Evolutionary conservation across 2,113 vertebrate species (phyloP).

Genomic region (Megaceryle maxima): DNA sequence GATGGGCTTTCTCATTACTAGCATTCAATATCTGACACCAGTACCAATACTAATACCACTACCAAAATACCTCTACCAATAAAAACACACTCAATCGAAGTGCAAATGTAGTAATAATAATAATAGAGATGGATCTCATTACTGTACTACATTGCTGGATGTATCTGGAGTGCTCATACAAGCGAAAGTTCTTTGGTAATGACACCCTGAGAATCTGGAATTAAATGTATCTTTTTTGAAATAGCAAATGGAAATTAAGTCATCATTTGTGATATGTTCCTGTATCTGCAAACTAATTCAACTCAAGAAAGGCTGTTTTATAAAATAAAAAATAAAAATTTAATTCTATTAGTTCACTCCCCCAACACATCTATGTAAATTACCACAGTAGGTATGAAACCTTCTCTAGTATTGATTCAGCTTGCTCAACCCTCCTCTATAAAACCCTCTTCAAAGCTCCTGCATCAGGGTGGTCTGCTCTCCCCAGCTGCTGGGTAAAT

Average conservation of each 20-base stretch:
- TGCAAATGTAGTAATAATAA: not conserved
- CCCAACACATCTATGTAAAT: not conserved
- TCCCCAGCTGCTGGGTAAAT: slow-evolving; percentile 17
- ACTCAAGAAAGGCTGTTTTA: not conserved
- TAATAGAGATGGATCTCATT: not conserved
- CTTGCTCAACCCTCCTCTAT: slow-evolving; percentile 16
- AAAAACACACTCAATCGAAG: not conserved
- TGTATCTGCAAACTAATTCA: not conserved
- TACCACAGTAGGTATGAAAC: not conserved
- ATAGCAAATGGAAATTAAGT: not conserved
- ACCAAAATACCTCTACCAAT: not conserved
- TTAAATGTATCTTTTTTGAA: not conserved
- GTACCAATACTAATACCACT: not conserved
- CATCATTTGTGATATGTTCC: not conserved
- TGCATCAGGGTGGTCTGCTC: slow-evolving; percentile 46
- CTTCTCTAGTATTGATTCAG: slow-evolving; percentile 54
- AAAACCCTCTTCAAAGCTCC: not conserved
- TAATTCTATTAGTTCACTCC: not conserved
- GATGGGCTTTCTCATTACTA: not conserved
- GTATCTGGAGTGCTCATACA: not conserved
- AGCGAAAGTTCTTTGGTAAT: not conserved
- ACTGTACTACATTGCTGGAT: not conserved
- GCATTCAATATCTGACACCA: not conserved
- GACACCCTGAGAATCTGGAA: not conserved
- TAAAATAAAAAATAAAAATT: not conserved